Evolutionary conservation across 2,888 invertebrate species (phyloP).

Genomic region (Scelioninae gen. 1): DNA sequence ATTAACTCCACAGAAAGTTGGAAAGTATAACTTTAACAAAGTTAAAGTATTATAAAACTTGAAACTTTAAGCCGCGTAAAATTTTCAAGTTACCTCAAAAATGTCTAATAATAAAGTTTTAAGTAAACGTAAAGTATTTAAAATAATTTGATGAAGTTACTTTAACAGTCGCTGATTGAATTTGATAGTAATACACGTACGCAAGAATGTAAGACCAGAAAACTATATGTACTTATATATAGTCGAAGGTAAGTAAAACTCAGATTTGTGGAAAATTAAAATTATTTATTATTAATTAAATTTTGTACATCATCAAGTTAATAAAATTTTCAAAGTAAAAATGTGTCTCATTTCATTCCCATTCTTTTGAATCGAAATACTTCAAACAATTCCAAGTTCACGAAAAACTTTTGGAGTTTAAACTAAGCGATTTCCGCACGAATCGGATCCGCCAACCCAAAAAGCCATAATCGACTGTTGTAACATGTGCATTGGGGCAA

Average conservation of each 20-base stretch:
- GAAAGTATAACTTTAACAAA: slow-evolving; percentile 50
- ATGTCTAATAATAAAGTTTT: slow-evolving; percentile 60
- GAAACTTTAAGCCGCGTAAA: slow-evolving; percentile 49
- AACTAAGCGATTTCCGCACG: slow-evolving; percentile 21
- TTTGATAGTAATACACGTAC: slow-evolving; percentile 36
- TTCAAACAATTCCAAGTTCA: neutral
- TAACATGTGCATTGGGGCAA: slow-evolving; percentile 41
- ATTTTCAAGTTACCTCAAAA: slow-evolving; percentile 46
- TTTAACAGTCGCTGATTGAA: slow-evolving; percentile 42
- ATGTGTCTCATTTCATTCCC: neutral
- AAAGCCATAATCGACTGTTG: slow-evolving; percentile 25
- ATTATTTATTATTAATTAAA: too few relatives aligned
- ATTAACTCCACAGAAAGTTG: slow-evolving; percentile 39
- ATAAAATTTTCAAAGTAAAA: neutral
- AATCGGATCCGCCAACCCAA: slow-evolving; percentile 25
- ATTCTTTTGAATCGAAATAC: neutral
- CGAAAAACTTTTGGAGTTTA: slow-evolving; percentile 12
- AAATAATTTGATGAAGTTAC: slow-evolving; percentile 55
- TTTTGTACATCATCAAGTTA: too few relatives aligned
- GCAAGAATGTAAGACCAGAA: slow-evolving; percentile 13
- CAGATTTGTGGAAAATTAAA: too few relatives aligned
- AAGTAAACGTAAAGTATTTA: slow-evolving; percentile 61
- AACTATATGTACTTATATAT: neutral
- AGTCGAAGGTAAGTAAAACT: too few relatives aligned
- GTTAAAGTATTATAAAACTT: slow-evolving; percentile 60